Percentiles rank a stretch among this genome's conserved stretches.
These are phyloP conservation scores for Orthonyx spaldingii DNA, from an alignment of 2,113 vertebrate genomes.

Conservation along the genomic window DNA sequence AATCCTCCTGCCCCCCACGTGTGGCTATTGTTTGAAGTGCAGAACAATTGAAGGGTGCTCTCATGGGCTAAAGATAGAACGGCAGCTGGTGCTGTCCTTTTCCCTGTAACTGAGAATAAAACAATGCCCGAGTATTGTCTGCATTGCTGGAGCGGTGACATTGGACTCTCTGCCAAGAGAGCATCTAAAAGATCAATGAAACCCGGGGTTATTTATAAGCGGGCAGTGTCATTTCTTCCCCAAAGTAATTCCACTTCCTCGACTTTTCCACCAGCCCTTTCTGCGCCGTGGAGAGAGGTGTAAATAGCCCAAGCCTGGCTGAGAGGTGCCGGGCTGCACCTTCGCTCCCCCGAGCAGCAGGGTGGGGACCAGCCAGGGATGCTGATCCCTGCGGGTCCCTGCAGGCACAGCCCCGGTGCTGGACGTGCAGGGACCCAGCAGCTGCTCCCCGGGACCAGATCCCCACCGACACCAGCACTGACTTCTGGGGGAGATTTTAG, in stretches of 20 bases:
- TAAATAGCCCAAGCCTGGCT: neutral
- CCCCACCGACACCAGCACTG: neutral
- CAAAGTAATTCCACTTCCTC: constrained; percentile 56
- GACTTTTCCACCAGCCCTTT: constrained; percentile 35
- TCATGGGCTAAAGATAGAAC: constrained; percentile 75
- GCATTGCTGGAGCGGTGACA: constrained; percentile 58
- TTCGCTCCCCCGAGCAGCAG: fast-evolving
- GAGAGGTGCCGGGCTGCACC: too few relatives aligned
- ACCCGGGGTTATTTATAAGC: constrained; percentile 49
- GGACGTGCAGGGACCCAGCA: neutral
- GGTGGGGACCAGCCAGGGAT: neutral
- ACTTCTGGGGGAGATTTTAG: neutral
- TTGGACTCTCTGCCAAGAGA: constrained; percentile 51
- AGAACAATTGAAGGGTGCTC: constrained; percentile 77
- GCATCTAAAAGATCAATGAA: constrained; percentile 60
- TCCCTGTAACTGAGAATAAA: constrained; percentile 70
- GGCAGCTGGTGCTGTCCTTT: constrained; percentile 78
- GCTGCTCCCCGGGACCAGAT: neutral
- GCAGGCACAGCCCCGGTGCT: fast-evolving
- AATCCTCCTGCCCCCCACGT: neutral
- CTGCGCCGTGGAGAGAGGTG: neutral
- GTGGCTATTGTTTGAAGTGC: constrained; percentile 76
- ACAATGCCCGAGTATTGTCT: constrained; percentile 76
- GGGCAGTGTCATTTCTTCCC: constrained; percentile 57
- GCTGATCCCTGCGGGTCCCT: too few relatives aligned